Evolutionary conservation across 2,888 invertebrate species (phyloP), one percentile per base, ranked within the genome.

Genomic region (Rhyacophila evoluta): DNA sequence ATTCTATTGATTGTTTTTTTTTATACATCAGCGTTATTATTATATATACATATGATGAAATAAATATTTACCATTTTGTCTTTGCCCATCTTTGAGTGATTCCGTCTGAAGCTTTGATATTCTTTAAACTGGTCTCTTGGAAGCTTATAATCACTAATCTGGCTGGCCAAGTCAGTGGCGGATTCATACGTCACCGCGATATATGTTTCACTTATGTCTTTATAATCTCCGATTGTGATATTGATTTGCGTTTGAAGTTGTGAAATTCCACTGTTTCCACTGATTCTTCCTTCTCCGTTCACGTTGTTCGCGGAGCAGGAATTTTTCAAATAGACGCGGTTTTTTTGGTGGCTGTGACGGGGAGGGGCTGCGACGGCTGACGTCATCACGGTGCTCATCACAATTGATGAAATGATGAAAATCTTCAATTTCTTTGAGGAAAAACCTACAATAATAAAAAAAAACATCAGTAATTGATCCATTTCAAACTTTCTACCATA

Each of bases 391-490:
- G 39, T 38, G 6, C 72, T 71, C 67, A 72, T 73, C 12, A 71
- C 12, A 27, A 75, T 38, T 12, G 36, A 27, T 8, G 72, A 27
- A 8, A 75, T 39, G n/a, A 70, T 68, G 55, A 75, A 15, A 36
- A 28, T 71, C 27, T 71, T 78, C 25, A 78, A 71, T 75, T 71
- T 78, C 41, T 27, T 38, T 37, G 71, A 68, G 67, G 68, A 68
- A 41, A 69, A 33, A 75, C 75, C 79, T 79, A 72, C 11, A 77
- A 77, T 67, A 72, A 77, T 6, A 15, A 27, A 33, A 70, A 15
- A 27, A 25, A 69, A 27, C 27, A n/a, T 69, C 2, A 69, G 8
- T 69, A 11, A 1, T 4, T 15, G 2, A 5, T 39, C 10, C 38
- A 11, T 39, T 15, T 0, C 15, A 2, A 39, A 39, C 3, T 1